Percentiles rank a stretch among this genome's conserved stretches.
These are phyloP conservation scores for Schlechtendalia chinensis DNA, from an alignment of 1,140 invertebrate genomes.

Conservation along the genomic window DNA sequence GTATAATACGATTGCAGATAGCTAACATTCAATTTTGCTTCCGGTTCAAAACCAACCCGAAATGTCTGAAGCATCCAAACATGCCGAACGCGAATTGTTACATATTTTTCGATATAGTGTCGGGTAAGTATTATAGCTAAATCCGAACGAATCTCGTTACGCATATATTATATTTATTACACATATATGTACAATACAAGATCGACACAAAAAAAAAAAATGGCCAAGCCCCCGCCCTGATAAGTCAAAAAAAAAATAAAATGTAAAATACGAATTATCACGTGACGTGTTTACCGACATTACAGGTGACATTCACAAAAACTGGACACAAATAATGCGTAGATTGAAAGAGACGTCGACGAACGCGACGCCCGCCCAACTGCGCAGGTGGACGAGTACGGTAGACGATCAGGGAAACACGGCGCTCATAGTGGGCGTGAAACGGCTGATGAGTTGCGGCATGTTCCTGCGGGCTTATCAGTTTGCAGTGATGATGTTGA, in stretches of 20 bases:
- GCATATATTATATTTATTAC: no score
- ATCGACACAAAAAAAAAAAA: no score
- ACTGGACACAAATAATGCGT: constrained; percentile 35
- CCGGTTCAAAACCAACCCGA: constrained; percentile 29
- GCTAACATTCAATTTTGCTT: constrained; percentile 45
- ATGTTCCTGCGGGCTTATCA: constrained; percentile 54
- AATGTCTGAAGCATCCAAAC: constrained; percentile 36
- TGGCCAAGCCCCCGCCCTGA: no score
- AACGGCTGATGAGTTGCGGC: constrained; percentile 54
- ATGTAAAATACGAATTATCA: no score
- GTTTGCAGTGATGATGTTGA: constrained; percentile 53
- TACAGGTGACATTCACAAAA: constrained; percentile 38
- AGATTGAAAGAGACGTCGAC: constrained; percentile 29
- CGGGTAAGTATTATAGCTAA: constrained; percentile 21
- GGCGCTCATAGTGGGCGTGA: constrained; percentile 56
- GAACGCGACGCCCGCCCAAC: constrained; percentile 7
- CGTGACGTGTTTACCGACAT: no score
- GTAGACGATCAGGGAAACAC: constrained; percentile 58
- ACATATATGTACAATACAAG: no score
- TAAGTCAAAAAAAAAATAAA: no score
- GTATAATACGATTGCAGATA: constrained; percentile 23
- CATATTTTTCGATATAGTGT: constrained; percentile 39
- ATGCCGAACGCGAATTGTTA: constrained; percentile 40
- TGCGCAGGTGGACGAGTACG: constrained; percentile 31
- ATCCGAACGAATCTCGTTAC: no score